These are phyloP conservation scores for Campylorhamphus procurvoides DNA, from an alignment of 2,113 vertebrate species.

Conservation along the genomic window DNA sequence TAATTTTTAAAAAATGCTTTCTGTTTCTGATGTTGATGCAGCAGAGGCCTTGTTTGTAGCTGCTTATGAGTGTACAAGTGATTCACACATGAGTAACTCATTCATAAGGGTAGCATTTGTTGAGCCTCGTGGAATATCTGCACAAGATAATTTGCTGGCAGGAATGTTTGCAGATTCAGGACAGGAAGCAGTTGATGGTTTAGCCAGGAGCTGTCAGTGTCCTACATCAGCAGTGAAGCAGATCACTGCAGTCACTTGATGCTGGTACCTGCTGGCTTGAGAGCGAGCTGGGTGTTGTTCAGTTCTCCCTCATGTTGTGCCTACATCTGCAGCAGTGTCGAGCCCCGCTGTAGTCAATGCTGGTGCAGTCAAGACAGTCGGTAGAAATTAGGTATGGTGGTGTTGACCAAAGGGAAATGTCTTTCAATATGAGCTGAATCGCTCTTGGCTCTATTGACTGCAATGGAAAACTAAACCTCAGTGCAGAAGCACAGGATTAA, in stretches of 20 bases:
- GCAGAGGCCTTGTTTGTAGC: not conserved
- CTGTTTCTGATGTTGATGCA: not conserved
- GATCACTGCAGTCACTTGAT: fast-evolving
- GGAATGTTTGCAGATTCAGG: not conserved
- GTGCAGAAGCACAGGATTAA: fast-evolving
- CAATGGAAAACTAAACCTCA: not conserved
- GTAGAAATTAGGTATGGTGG: fast-evolving
- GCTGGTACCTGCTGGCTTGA: not conserved
- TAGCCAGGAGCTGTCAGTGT: not conserved
- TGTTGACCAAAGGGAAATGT: not conserved
- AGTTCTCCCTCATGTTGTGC: not conserved
- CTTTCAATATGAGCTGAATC: not conserved
- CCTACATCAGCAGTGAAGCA: fast-evolving
- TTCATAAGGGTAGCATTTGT: not conserved
- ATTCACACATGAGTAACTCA: not conserved
- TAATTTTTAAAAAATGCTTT: not conserved
- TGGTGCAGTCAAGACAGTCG: not conserved
- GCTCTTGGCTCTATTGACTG: not conserved
- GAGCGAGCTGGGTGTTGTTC: not conserved
- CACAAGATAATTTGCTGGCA: not conserved
- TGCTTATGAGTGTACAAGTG: not conserved
- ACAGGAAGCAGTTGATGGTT: fast-evolving
- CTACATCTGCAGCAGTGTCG: not conserved
- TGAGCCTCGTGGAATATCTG: not conserved
- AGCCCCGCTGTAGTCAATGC: not conserved